Base-by-base conservation (phyloP, 2,797 vertebrate genomes). In the Lacerta agilis region DNA sequence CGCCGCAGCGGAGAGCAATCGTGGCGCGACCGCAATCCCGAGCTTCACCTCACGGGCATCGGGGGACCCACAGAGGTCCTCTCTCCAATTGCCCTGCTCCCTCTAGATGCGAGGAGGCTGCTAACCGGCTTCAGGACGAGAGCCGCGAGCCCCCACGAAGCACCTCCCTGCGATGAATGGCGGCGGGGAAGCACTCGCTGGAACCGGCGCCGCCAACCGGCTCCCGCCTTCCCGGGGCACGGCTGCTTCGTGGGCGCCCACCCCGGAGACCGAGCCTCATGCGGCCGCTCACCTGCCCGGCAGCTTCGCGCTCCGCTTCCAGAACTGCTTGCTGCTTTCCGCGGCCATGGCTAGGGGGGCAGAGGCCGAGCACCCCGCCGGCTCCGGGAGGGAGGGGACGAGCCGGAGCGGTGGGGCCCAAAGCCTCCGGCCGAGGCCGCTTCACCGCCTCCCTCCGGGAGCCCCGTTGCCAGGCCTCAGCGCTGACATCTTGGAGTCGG, bases 281-380 rank as follows among this genome's bases (percentile, higher is more conserved):
- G 10, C 76, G 11, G 27, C 27, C 67, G 82, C 97, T 94, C 95
- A 99, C 99, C 98, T 99, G 96, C 98, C 98, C 73, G 98, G 98
- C 97, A 98, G 97, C 97, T 97, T 97, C 49, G 97, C 94, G 96
- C 97, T 99, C 96, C 97, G 97, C 97, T 98, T 99, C 98, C 98
- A 99, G 94, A 99, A 99, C 97, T 99, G 96, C 95, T 98, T 97
- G 95, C 97, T 97, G 96, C 98, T 98, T 87, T 99, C 98, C 94
- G 98, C 97, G 94, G 98, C 98, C 98, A 99, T 99, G 91, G 90
- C 95, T 89, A 91, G 90, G 93, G 93, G 88, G 93, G 88, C 93
- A 93, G 86, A 90, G 88, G 84, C 80, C 77, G 86, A 89, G 71
- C 69, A 78, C 82, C 81, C 82, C 43, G 17, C 89, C 83, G 76